A percentile compares a stretch with the other conserved stretches of the same genome.
Evolutionary conservation across 2,888 invertebrate genomes (phyloP).

Genomic region (Vesta saturnalis): DNA sequence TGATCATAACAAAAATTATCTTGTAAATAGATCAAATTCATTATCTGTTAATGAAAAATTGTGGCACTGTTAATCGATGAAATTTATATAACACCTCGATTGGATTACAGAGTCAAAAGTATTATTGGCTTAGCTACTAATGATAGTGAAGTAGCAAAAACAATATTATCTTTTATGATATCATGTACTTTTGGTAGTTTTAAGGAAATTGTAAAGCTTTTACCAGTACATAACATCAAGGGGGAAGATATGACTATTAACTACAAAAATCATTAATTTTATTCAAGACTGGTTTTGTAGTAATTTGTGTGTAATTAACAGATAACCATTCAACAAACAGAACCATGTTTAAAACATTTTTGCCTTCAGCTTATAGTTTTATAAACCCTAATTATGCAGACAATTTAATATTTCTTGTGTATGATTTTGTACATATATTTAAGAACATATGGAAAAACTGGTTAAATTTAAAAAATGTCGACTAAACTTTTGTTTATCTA

Average conservation of each 20-base stretch:
- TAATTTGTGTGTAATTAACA: not conserved
- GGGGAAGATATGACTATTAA: not conserved
- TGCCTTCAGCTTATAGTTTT: no score
- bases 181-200: not conserved
- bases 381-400: no score
- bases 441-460: not conserved
- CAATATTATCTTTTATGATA: not conserved
- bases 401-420: no score
- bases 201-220: not conserved
- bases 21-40: not conserved
- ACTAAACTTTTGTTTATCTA: not conserved
- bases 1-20: not conserved
- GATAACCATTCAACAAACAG: slow-evolving; percentile 2
- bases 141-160: no score
- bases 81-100: not conserved
- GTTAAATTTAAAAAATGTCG: not conserved
- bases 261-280: not conserved
- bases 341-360: no score
- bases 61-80: not conserved
- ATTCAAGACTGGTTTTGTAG: slow-evolving; percentile 1
- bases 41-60: not conserved
- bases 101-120: not conserved
- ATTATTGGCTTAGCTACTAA: not conserved
- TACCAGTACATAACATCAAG: no score
- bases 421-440: not conserved